Conservation (phyloP, 2,888 invertebrate species). For the Fabriciana adippe region DNA sequence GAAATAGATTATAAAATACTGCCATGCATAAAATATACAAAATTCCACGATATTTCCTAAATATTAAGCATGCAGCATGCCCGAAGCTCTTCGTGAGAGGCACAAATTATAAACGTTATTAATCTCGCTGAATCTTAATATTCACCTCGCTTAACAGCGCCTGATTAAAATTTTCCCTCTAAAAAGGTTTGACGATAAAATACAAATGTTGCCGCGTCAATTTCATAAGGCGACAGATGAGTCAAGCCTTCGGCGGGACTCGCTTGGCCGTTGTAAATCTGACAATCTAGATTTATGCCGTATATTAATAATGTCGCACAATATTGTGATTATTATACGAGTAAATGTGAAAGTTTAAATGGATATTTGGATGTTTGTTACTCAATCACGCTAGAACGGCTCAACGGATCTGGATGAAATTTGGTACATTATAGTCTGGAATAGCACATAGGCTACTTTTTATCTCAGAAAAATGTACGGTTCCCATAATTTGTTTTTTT, state of each 20-base stretch:
- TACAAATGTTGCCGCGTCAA: conserved; percentile 62
- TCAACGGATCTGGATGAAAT: no score
- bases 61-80: conserved; percentile 14
- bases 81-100: conserved; percentile 12
- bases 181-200: conserved; percentile 61
- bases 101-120: conserved; percentile 42
- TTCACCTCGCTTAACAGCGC: conserved; percentile 42
- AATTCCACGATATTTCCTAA: not conserved
- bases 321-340: not conserved
- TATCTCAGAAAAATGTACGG: no score
- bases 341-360: no score
- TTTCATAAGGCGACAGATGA: conserved; percentile 49
- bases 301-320: not conserved
- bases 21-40: not conserved
- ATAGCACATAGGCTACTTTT: no score
- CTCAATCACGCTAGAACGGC: no score
- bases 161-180: conserved; percentile 56
- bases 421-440: no score
- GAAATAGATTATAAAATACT: not conserved
- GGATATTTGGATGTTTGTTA: no score
- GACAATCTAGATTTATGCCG: conserved; percentile 8
- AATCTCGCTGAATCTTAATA: conserved; percentile 45
- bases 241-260: conserved; percentile 26
- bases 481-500: no score
- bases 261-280: conserved; percentile 19